A percentile compares a stretch with the other conserved stretches of the same genome.
phyloP scores from a whole-genome alignment of 1,140 invertebrate genomes.

The Drosophila asahinai region DNA sequence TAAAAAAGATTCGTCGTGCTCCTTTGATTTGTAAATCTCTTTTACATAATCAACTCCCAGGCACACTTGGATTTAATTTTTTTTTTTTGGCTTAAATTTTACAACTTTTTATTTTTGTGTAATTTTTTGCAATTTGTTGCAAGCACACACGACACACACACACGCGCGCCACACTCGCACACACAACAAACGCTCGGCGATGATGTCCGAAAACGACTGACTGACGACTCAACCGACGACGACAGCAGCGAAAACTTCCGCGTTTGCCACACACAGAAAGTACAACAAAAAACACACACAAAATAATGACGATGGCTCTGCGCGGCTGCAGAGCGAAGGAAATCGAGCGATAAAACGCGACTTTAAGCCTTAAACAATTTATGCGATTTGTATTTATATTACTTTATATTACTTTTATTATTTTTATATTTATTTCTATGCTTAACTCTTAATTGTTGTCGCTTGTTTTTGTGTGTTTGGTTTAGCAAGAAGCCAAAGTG shows the following conservation, averaged over 20 bases:
- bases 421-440: slow-evolving; percentile 18
- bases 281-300: slow-evolving; percentile 17
- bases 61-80: slow-evolving; percentile 29
- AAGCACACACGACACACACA: slow-evolving; percentile 19
- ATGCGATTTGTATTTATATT: slow-evolving; percentile 16
- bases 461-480: slow-evolving; percentile 65
- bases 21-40: slow-evolving; percentile 24
- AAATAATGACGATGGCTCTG: slow-evolving; percentile 14
- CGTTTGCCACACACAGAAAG: slow-evolving; percentile 40
- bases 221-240: slow-evolving; percentile 27
- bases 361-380: slow-evolving; percentile 4
- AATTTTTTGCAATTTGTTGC: slow-evolving; percentile 14
- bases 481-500: slow-evolving; percentile 85
- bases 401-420: slow-evolving; percentile 16
- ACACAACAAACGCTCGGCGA: slow-evolving; percentile 45
- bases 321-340: slow-evolving; percentile 22
- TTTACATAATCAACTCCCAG: slow-evolving; percentile 41
- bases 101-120: slow-evolving; percentile 19
- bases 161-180: slow-evolving; percentile 5
- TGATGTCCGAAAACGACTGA: slow-evolving; percentile 50
- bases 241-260: slow-evolving; percentile 52
- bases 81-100: slow-evolving; percentile 27
- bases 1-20: slow-evolving; percentile 43
- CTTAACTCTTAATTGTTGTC: slow-evolving; percentile 30
- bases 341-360: slow-evolving; percentile 23